phyloP scores from a whole-genome alignment of 2,113 vertebrate species.

The Oenanthe melanoleuca region DNA sequence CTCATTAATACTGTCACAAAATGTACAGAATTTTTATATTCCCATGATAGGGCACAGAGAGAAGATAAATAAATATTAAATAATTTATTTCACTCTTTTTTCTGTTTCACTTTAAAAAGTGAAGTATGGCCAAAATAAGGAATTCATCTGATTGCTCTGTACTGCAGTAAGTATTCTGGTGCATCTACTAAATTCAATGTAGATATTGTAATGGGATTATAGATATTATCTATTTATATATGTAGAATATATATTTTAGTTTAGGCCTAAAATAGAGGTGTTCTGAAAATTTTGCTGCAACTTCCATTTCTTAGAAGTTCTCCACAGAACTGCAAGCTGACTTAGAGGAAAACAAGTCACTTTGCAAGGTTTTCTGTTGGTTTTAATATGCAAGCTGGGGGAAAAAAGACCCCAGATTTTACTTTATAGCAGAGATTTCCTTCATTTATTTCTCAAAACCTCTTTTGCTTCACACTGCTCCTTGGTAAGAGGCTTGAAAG shows the following conservation, averaged over 20 bases:
- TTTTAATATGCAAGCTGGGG: not conserved
- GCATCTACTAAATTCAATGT: not conserved
- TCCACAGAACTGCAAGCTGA: not conserved
- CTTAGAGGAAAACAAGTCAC: not conserved
- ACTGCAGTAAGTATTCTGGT: not conserved
- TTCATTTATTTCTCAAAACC: not conserved
- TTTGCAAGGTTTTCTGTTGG: not conserved
- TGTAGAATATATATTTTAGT: not conserved
- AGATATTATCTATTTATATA: not conserved
- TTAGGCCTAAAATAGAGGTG: not conserved
- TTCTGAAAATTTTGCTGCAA: not conserved
- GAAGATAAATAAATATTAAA: not conserved
- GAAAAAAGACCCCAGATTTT: not conserved
- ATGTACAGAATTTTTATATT: not conserved
- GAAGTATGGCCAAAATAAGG: not conserved
- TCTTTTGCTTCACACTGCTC: constrained; percentile 7
- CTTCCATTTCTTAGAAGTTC: not conserved
- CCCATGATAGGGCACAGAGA: not conserved
- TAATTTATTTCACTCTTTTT: not conserved
- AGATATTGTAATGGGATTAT: not conserved
- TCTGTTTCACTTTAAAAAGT: not conserved
- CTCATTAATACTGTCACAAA: not conserved
- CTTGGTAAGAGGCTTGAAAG: not conserved
- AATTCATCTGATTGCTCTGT: not conserved
- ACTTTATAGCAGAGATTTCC: not conserved